Conservation (phyloP, 2,113 vertebrate species). For the Actinemys pallida region DNA sequence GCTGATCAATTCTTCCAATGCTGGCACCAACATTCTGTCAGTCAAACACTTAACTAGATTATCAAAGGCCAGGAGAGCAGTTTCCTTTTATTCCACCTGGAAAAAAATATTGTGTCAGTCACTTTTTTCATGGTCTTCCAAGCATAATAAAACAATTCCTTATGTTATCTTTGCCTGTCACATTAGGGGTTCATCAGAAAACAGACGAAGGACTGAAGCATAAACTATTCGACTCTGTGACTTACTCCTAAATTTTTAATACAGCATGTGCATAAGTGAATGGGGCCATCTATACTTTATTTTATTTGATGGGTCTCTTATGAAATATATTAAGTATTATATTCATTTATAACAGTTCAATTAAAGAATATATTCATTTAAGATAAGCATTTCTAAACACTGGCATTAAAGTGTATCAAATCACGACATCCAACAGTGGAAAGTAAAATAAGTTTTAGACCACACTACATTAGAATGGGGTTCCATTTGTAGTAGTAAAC, state of each 20-base stretch:
- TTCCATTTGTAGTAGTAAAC: background rate
- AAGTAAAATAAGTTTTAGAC: background rate
- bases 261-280: background rate
- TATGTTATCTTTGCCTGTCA: conserved; percentile 54
- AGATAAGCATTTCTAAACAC: background rate
- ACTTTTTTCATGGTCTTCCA: conserved; percentile 20
- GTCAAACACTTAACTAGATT: conserved; percentile 55
- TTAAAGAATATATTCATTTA: conserved; percentile 16
- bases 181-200: conserved; percentile 32
- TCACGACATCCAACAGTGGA: background rate
- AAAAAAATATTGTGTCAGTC: conserved; percentile 68
- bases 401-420: background rate
- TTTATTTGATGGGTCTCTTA: background rate
- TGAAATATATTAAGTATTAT: background rate
- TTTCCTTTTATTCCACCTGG: conserved; percentile 79
- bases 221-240: conserved; percentile 32
- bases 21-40: conserved; percentile 87
- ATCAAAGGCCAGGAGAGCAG: conserved; percentile 74
- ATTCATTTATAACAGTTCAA: background rate
- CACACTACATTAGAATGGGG: background rate
- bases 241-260: conserved; percentile 33
- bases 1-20: conserved; percentile 73
- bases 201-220: background rate
- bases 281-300: conserved; percentile 2
- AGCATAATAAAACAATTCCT: conserved; percentile 33